Conservation (phyloP, 2,888 invertebrate species). For the Bellardia pandia region DNA sequence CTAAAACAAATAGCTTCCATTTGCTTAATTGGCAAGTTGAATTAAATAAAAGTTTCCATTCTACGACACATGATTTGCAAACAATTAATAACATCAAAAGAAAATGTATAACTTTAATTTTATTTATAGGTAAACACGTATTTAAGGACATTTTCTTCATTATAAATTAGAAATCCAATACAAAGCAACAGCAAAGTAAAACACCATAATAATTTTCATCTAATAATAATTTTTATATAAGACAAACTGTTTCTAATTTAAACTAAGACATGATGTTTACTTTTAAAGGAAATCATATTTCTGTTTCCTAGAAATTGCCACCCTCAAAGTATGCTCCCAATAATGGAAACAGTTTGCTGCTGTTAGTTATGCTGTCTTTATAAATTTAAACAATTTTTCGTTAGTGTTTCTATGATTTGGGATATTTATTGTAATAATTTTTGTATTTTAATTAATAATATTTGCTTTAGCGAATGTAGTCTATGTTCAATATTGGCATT, state of each 20-base stretch:
- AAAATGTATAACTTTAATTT: not conserved
- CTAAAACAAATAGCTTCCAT: not conserved
- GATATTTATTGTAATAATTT: not conserved
- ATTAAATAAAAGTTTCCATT: not conserved
- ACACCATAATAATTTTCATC: not conserved
- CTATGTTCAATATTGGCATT: constrained; percentile 38
- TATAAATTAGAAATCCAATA: not conserved
- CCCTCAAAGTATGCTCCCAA: constrained; percentile 5
- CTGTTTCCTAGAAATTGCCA: not conserved
- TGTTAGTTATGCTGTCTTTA: constrained; percentile 11
- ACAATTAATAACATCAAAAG: not conserved
- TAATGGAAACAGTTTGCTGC: not conserved
- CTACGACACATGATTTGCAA: not conserved
- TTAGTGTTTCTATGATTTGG: not conserved
- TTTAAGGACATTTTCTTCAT: not conserved
- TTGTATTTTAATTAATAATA: constrained; percentile 28
- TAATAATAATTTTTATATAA: not conserved
- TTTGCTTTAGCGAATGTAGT: constrained; percentile 15
- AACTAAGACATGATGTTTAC: not conserved
- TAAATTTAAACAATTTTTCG: not conserved
- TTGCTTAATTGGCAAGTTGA: not conserved
- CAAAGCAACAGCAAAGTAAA: not conserved
- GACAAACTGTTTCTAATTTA: not conserved
- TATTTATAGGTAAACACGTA: not conserved
- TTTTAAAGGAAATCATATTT: not conserved